Base-by-base conservation (phyloP, 53 echinoderm and acorn worm genomes). In the Crossaster papposus region DNA sequence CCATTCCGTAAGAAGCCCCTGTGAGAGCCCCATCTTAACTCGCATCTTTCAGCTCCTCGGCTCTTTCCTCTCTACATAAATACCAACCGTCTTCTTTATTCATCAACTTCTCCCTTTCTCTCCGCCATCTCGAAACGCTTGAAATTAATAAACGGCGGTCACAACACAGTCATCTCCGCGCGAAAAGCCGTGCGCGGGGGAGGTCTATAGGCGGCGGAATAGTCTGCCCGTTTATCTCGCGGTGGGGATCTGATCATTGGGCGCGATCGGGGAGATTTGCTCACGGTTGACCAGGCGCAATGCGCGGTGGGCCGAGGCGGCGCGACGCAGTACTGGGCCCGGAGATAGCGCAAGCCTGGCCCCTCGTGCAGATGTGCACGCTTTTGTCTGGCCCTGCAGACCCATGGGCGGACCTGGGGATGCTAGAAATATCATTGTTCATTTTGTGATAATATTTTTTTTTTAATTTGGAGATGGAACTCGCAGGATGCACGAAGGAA, bases 221-320 rank as follows among this genome's bases (percentile, higher is more conserved):
- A 53, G 87, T 87, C 76, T 87, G 44, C 44, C 87, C 87, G 87
- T 87, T 87, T 76, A 76, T 87, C 62, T 33, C 87, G 22, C 76
- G 36, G 58, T n/a, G 6, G n/a, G 55, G 76, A 87, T 87, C 87
- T 87, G 8, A 55, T 18, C 55, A 34, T 26, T 15, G 38, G 70
- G 83, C 62, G 77, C 44, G 64, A 55, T 29, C 78, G 80, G 10
- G 44, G 22, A 64, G 68, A 65, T 77, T 87, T 55, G 22, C 87
- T 62, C n/a, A 62, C 77, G 77, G 87, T 75, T 76, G 72, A 87
- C 76, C 87, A 54, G 74, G 52, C 52, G 54, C 85, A 14, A 34
- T 34, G 70, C 36, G 63, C 65, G 68, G 36, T 30, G 55, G 35
- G 17, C 10, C 28, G 24, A 11, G 31, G 14, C 17, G 3, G 75